These are phyloP conservation scores for Oncorhynchus mykiss DNA, from an alignment of 2,113 vertebrate species.

Conservation along the genomic window DNA sequence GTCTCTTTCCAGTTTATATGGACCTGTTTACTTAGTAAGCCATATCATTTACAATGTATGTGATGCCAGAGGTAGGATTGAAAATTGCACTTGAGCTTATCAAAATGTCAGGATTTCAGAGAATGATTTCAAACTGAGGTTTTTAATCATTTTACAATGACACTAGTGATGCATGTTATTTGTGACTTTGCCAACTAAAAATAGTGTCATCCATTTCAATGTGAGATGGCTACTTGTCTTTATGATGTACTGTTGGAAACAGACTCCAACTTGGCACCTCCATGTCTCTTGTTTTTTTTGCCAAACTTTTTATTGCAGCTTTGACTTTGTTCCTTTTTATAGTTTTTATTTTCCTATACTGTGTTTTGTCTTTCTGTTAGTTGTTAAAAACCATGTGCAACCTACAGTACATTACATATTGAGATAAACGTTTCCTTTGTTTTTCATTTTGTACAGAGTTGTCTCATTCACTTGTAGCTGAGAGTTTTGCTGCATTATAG, in stretches of 20 bases:
- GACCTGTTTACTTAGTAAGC: constrained; percentile 82
- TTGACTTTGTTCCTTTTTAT: constrained; percentile 41
- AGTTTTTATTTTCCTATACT: constrained; percentile 47
- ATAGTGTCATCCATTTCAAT: constrained; percentile 37
- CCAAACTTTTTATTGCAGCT: constrained; percentile 3
- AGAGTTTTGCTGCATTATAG: constrained; percentile 58
- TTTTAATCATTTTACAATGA: constrained; percentile 32
- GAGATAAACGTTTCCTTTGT: constrained; percentile 32
- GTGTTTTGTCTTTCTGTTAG: constrained; percentile 26
- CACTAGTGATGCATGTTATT: constrained; percentile 40
- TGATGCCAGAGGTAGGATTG: constrained; percentile 72
- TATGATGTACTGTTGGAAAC: constrained; percentile 18
- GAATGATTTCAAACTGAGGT: constrained; percentile 18
- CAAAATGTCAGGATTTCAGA: constrained; percentile 49
- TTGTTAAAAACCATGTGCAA: constrained; percentile 13
- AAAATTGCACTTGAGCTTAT: constrained; percentile 77
- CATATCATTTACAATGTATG: constrained; percentile 76
- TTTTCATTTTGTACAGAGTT: constrained; percentile 5
- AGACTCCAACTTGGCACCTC: constrained; percentile 29
- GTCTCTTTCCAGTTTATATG: constrained; percentile 80
- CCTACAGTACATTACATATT: constrained; percentile 6
- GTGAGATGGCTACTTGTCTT: constrained; percentile 18
- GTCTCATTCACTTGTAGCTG: constrained; percentile 38
- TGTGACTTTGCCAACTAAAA: constrained; percentile 60
- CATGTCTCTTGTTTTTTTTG: not conserved